Base-by-base conservation (phyloP, 2,797 vertebrate genomes). In the Alectoris magna region DNA sequence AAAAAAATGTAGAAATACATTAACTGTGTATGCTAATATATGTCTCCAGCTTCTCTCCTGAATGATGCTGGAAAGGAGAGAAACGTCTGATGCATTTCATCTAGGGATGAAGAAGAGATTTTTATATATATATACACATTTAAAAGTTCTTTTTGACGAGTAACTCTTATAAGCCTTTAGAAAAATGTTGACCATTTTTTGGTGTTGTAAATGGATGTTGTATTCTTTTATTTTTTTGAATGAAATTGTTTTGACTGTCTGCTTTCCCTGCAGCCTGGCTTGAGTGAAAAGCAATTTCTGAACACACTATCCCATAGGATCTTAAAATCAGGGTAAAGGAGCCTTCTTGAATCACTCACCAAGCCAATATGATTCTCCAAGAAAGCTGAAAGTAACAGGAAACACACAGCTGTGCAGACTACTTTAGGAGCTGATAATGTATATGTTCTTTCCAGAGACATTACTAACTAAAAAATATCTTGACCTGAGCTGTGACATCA, bases 181-280 rank as follows among this genome's bases (percentile, higher is more conserved):
- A 78, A 74, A 3, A 3, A 60, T 60, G 12, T 21, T 31, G 19
- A 10, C 1, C 1, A 31, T 31, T 73, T 73, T 81, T 80, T 51
- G 15, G 1, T 60, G 10, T 34, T 60, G 18, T 43, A 68, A 77
- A 68, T 36, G 2, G 68, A 59, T 19, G 3, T n/a, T 90, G 64
- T n/a, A 16, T 62, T 75, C 0, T 26, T 39, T 29, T 2, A 0
- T 15, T 24, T 63, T 63, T 46, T 24, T 6, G 0, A 66, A 44
- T 64, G 15, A 12, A 77, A 6, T 0, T 7, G 56, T 81, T 89
- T 80, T 72, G 8, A 26, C 36, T 78, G 4, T 49, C 48, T 75
- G 9, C 15, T 72, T 67, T 87, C 34, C 8, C 36, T 91, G 60
- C 26, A 21, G 17, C 29, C 24, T 82, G 31, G 3, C 62, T 55